Conservation (phyloP, 1,140 invertebrate genomes). For the Drosophila arawakana region DNA sequence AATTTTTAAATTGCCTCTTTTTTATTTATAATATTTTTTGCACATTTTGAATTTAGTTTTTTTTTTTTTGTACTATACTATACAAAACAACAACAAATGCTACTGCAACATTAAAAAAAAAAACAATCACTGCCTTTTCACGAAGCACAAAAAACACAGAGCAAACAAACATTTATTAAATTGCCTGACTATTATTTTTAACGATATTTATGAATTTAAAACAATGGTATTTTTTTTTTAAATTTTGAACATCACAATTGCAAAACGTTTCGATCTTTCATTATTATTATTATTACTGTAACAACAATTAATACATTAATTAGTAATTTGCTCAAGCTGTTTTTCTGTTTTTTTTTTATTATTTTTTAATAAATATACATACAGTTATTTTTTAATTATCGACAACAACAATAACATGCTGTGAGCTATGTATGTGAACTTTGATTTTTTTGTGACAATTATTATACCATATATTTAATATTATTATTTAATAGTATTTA, state of each 20-base stretch:
- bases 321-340: conserved; percentile 29
- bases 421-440: conserved; percentile 77
- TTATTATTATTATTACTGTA: conserved; percentile 21
- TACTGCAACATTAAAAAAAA: conserved; percentile 52
- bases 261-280: conserved; percentile 28
- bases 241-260: conserved; percentile 54
- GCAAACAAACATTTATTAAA: conserved; percentile 43
- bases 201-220: conserved; percentile 25
- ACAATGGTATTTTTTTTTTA: conserved; percentile 18
- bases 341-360: conserved; percentile 9
- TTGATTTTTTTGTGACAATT: conserved; percentile 65
- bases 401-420: conserved; percentile 59
- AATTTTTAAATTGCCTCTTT: conserved; percentile 19
- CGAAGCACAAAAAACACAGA: conserved; percentile 58
- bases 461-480: conserved; percentile 46
- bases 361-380: conserved; percentile 17
- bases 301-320: too few relatives aligned
- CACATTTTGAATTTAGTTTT: conserved; percentile 30
- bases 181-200: conserved; percentile 39
- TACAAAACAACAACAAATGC: conserved; percentile 41
- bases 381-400: conserved; percentile 23
- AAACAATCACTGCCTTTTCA: conserved; percentile 75
- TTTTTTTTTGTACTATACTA: conserved; percentile 34
- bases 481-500: conserved; percentile 75
- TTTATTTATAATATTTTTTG: conserved; percentile 7